Base-by-base conservation (phyloP, 2,113 vertebrate species). In the Leptodactylus fuscus region DNA sequence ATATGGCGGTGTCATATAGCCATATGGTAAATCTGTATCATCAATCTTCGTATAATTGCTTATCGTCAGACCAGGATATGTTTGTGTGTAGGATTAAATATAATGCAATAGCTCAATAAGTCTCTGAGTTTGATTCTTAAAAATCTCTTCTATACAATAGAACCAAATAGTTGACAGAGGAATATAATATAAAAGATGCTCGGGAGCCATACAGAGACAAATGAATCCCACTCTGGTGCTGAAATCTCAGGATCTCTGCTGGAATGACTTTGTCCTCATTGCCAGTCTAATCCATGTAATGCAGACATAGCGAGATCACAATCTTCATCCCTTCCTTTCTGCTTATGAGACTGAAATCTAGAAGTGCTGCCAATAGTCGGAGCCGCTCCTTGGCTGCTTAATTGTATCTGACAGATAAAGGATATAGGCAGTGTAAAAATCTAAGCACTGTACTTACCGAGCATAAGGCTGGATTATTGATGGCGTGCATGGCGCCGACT, bases 401-500 rank as follows among this genome's bases (percentile, higher is more conserved):
- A 80, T 80, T 60, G 53, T 41, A 27, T 62, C 36, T 41, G 77
- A 79, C 76, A 79, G 76, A 80, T 80, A 62, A 38, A 44, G 76
- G 51, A 36, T 80, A 41, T 20, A 24, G 32, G 55, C 55, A 80
- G 13, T 8, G 77, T 12, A 60, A 18, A 58, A 32, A 34, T 10
- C 27, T 77, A 55, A 77, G 77, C 34, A 62, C 77, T 62, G 51
- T 44, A 62, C 51, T 62, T 41, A 80, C 53, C 15, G 34, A 80
- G 77, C 34, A 80, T 80, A 80, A 24, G 77, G 36, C 36, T 62
- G 55, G 77, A 60, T 41, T 80, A 58, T 16, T 27, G 55, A 80
- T 80, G 36, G 55, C 36, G 55, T 41, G 5, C 34, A n/a, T 34
- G n/a, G 20, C 16, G 20, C n/a, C 3, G 34, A 80, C 51, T 16